These are phyloP conservation scores for Meleagris gallopavo DNA, from an alignment of 2,113 vertebrate genomes.

Conservation along the genomic window DNA sequence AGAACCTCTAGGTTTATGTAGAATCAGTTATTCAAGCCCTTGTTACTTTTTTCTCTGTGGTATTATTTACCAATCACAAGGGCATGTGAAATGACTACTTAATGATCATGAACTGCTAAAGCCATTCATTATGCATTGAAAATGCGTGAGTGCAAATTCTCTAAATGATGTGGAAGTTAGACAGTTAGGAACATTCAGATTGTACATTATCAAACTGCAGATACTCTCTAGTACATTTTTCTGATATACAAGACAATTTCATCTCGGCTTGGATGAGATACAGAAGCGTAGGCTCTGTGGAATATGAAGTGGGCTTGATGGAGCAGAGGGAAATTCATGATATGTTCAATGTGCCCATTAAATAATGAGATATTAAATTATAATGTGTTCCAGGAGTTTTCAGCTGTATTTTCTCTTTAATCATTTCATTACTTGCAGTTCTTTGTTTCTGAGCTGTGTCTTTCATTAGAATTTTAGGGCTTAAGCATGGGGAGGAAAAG, in stretches of 20 bases:
- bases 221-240: constrained; percentile 49
- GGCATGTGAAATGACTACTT: constrained; percentile 58
- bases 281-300: constrained; percentile 40
- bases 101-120: constrained; percentile 55
- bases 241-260: constrained; percentile 58
- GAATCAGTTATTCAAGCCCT: background rate
- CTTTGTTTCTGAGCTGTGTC: constrained; percentile 54
- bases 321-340: constrained; percentile 58
- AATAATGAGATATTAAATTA: constrained; percentile 72
- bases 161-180: constrained; percentile 25
- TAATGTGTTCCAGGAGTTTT: constrained; percentile 67
- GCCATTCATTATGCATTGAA: constrained; percentile 30
- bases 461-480: constrained; percentile 32
- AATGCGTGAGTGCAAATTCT: constrained; percentile 27
- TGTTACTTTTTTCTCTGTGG: constrained; percentile 34
- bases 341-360: constrained; percentile 57
- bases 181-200: constrained; percentile 36
- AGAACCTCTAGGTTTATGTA: constrained; percentile 1
- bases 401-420: constrained; percentile 58
- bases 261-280: constrained; percentile 49
- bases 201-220: constrained; percentile 36
- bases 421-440: constrained; percentile 48
- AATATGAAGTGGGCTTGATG: constrained; percentile 56
- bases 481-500: background rate
- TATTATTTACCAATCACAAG: constrained; percentile 57